Percentiles rank a stretch among this genome's conserved stretches.
These are phyloP conservation scores for Neoniphon sammara DNA, from an alignment of 2,797 vertebrate species.

Conservation along the genomic window DNA sequence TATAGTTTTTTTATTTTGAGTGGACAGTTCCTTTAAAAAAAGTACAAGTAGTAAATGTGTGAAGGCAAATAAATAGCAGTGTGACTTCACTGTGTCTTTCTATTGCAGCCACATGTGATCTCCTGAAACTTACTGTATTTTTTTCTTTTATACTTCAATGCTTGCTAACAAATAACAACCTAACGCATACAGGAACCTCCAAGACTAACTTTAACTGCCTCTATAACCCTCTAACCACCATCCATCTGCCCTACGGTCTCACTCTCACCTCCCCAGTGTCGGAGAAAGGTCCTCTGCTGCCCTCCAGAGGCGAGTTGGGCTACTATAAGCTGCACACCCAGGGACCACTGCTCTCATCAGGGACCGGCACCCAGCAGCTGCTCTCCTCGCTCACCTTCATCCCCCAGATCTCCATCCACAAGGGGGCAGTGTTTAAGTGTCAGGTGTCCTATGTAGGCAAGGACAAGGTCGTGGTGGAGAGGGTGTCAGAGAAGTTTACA, in stretches of 20 bases:
- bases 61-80: not conserved
- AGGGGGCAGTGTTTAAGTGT: constrained; percentile 83
- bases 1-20: too few relatives aligned
- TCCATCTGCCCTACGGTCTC: constrained; percentile 76
- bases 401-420: constrained; percentile 82
- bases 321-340: constrained; percentile 84
- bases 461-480: constrained; percentile 83
- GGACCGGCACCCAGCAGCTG: constrained; percentile 74
- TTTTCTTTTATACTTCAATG: constrained; percentile 57
- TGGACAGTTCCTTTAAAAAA: not conserved
- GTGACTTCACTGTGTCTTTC: not conserved
- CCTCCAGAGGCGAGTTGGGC: constrained; percentile 65
- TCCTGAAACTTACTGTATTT: constrained; percentile 34
- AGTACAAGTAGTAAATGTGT: not conserved
- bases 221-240: constrained; percentile 76
- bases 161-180: constrained; percentile 57
- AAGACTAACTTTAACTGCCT: constrained; percentile 79
- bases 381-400: constrained; percentile 84
- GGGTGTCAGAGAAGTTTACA: constrained; percentile 82
- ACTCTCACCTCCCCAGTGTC: constrained; percentile 75
- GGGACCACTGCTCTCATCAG: constrained; percentile 70
- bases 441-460: constrained; percentile 84
- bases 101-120: not conserved
- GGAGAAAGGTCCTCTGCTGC: constrained; percentile 80
- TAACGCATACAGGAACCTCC: constrained; percentile 58